Base-by-base conservation (phyloP, 2,888 invertebrate genomes). In the Dicycla oo region DNA sequence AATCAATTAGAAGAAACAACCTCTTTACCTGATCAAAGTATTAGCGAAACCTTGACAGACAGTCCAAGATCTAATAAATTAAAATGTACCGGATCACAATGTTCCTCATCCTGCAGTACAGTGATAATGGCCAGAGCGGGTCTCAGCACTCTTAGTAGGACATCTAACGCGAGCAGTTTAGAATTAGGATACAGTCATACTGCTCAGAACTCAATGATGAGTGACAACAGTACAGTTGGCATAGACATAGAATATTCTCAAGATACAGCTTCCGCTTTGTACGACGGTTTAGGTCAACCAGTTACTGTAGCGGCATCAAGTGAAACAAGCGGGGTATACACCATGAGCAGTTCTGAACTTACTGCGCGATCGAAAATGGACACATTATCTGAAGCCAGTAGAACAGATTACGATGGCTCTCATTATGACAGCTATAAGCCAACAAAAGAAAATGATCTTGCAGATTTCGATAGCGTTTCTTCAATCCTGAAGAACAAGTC, bases 151-250 rank as follows among this genome's bases (percentile, higher is more conserved):
- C 89, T 96, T 65, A 97, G 97, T 84, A 96, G 97, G 87, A 96
- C 97, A 77, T 98, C 98, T 40, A 98, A 98, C 56, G 97, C 97
- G 65, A 98, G 98, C 84, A 98, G 98, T 89, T 94, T 98, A 87
- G 98, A 98, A 93, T 94, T 98, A 75, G 98, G 98, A 65, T 98
- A 97, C 89, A 98, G 98, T 86, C 98, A 98, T 90, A 98, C 98
- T 3, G 98, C 98, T 30, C 98, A 98, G 92, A 98, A 98, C 90
- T 98, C 98, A 3, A 97, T 97, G 75, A 93, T 98, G 61, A 97
- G 97, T 88, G 98, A 98, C 87, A 97, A 97, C 23, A 97, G 97
- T 71, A 97, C 96, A 66, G 97, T 97, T 70, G 97, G 97, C 82
- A 96, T 97, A 81, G 97, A 97, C 85, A 95, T 97, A 51, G 97